These are phyloP conservation scores for Varanus komodoensis DNA, from an alignment of 2,113 vertebrate genomes.

Conservation along the genomic window DNA sequence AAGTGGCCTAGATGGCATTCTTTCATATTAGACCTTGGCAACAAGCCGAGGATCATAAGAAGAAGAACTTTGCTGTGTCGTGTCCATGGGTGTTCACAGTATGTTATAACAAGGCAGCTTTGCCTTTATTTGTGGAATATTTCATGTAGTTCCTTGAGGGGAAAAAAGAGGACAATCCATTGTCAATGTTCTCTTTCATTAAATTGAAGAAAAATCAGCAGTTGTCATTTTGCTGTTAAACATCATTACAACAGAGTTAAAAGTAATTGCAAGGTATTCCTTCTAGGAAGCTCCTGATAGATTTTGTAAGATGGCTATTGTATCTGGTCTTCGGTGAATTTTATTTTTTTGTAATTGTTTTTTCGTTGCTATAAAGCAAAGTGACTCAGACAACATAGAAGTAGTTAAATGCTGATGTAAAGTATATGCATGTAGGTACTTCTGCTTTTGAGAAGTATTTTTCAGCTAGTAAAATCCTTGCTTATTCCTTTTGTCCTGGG, in stretches of 20 bases:
- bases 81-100: constrained; percentile 59
- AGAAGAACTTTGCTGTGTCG: constrained; percentile 69
- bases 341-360: not conserved
- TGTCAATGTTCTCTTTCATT: constrained; percentile 56
- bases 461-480: not conserved
- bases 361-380: not conserved
- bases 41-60: constrained; percentile 64
- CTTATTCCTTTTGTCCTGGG: not conserved
- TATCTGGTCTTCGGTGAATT: not conserved
- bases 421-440: not conserved
- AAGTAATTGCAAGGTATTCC: too few species aligned
- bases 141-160: constrained; percentile 49
- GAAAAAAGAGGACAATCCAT: constrained; percentile 68
- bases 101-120: constrained; percentile 56
- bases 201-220: constrained; percentile 53
- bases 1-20: constrained; percentile 72
- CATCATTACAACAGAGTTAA: constrained; percentile 54
- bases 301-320: not conserved
- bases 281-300: not conserved
- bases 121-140: constrained; percentile 63
- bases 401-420: not conserved
- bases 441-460: not conserved
- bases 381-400: not conserved
- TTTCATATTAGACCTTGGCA: constrained; percentile 78
- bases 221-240: not conserved